Evolutionary conservation across 2,797 vertebrate genomes (phyloP).

Genomic region (Trachurus trachurus): DNA sequence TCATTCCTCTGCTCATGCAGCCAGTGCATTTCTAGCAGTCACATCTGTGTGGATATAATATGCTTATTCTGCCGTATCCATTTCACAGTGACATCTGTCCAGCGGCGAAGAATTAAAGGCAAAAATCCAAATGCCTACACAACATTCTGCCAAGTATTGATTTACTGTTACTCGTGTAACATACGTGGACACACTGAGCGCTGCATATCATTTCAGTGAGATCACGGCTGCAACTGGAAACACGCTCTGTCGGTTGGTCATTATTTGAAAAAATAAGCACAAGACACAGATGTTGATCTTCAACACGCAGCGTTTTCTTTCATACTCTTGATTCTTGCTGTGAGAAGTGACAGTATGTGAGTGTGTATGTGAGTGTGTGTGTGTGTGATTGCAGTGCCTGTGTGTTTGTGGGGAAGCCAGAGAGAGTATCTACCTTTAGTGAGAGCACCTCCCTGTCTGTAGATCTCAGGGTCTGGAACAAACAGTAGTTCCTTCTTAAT

Average conservation of each 20-base stretch:
- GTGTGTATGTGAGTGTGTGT: constrained; percentile 23
- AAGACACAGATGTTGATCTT: constrained; percentile 35
- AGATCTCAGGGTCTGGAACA: constrained; percentile 80
- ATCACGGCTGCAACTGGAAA: constrained; percentile 57
- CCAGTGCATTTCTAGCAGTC: constrained; percentile 44
- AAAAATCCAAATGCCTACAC: constrained; percentile 76
- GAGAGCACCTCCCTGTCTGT: constrained; percentile 74
- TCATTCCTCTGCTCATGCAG: constrained; percentile 43
- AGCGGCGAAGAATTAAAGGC: constrained; percentile 68
- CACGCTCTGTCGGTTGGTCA: constrained; percentile 48
- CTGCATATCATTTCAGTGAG: constrained; percentile 68
- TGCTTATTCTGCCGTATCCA: constrained; percentile 77
- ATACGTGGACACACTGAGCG: constrained; percentile 48
- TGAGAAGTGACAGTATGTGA: constrained; percentile 35
- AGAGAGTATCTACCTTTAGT: constrained; percentile 36
- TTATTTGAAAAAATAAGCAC: constrained; percentile 33
- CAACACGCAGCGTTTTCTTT: constrained; percentile 15
- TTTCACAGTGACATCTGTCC: constrained; percentile 84
- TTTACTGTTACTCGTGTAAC: constrained; percentile 78
- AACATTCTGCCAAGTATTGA: constrained; percentile 78
- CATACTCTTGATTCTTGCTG: constrained; percentile 8
- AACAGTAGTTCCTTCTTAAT: constrained; percentile 88
- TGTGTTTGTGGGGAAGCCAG: constrained; percentile 33
- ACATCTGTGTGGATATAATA: constrained; percentile 78
- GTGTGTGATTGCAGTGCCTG: constrained; percentile 26